Evolutionary conservation across 2,113 vertebrate genomes (phyloP).

Genomic region (Siniperca knerii): DNA sequence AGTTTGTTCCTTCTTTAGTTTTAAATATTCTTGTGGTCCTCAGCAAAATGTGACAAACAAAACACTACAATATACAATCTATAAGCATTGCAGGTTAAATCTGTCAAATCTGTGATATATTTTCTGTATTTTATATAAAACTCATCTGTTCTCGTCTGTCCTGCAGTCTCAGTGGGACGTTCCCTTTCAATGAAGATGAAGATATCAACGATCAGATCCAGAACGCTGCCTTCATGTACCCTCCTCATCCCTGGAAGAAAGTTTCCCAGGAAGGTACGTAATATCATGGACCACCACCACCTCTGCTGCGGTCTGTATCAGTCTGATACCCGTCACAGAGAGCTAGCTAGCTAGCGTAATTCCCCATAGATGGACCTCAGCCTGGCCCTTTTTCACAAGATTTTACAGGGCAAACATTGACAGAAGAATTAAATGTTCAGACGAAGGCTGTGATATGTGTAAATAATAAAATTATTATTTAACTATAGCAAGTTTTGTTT

Average conservation of each 20-base stretch:
- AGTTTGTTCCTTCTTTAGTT: not conserved
- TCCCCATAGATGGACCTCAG: too few relatives aligned
- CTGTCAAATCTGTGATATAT: not conserved
- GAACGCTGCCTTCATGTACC: conserved; percentile 99
- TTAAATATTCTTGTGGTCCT: not conserved
- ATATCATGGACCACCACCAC: too few relatives aligned
- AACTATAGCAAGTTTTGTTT: too few relatives aligned
- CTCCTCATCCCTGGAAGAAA: conserved; percentile 98
- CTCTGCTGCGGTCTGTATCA: too few relatives aligned
- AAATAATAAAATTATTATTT: too few relatives aligned
- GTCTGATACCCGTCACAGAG: too few relatives aligned
- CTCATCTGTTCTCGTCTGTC: not conserved
- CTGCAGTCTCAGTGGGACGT: conserved; percentile 94
- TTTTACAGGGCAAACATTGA: too few relatives aligned
- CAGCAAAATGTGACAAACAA: not conserved
- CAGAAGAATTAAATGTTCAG: too few relatives aligned
- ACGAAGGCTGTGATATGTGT: too few relatives aligned
- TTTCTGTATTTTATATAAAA: not conserved
- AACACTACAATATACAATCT: not conserved
- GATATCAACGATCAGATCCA: conserved; percentile 99
- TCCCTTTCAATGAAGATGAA: conserved; percentile 98
- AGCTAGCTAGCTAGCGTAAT: too few relatives aligned
- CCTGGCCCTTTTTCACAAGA: too few relatives aligned
- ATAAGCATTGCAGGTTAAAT: not conserved
- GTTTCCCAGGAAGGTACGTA: conserved; percentile 92